Evolutionary conservation across 1,140 invertebrate species (phyloP), one percentile per base, ranked within the genome.

Genomic region (Onthophagus taurus): DNA sequence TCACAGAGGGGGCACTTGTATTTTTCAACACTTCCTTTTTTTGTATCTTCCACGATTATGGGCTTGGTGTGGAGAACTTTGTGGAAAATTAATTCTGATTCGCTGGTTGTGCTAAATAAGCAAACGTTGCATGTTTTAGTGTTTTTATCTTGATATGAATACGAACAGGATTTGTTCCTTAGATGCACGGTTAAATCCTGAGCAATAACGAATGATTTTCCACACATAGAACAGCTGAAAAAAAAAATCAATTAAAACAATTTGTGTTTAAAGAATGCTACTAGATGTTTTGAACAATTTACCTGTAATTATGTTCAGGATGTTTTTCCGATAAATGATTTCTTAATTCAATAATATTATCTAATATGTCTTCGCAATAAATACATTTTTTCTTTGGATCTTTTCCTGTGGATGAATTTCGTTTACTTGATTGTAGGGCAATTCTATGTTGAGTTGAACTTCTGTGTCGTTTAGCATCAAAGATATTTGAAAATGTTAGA

Each of bases 151-250:
- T 23, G 33, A 2, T 49, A 42, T 42, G 50, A 39, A 46, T 72
- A 70, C 42, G 65, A 57, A 34, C 76, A 79, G 2, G 71, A 64
- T 45, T 77, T 77, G 20, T 58, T 64, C 44, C 72, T 64, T 0
- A 81, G 72, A 54, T 87, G 84, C 11, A 72, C 71, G 0, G 78
- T 76, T 5, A 86, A 67, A 52, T 85, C 81, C 66, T 87, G 83
- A 1, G 79, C 71, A 0, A 85, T 61, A 1, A 74, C 72, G 52
- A 88, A 87, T 9, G 69, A 61, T 51, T 64, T 59, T 0, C 80
- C 81, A 51, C 85, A 89, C 42, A 70, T 71, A 1, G 75, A 67
- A 54, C 82, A 87, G 19, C 77, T 77, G 57, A 49, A 72, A 59
- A 55, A 43, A 44, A 41, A 56, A 43, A 42, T 20, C 26, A 14